Evolutionary conservation across 1,140 invertebrate species (phyloP), one percentile per base, ranked within the genome.

Genomic region (Ladona fulva): DNA sequence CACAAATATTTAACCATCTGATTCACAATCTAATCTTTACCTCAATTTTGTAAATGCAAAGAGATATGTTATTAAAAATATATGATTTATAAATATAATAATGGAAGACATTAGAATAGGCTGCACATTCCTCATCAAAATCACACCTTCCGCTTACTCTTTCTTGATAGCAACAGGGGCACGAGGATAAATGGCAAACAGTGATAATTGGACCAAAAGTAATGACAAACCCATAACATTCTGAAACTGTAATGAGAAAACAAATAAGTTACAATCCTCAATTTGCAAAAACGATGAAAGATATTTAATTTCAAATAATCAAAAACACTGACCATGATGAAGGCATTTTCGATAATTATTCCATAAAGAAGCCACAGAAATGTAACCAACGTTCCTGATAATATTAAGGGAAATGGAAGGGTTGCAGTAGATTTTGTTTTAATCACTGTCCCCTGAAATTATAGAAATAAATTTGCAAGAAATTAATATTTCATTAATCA

Each of bases 341-440:
- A 94, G 78, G 85, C 82, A 83, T 96, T 93, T 75, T 89, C 86
- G 78, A 95, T 89, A 74, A 94, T 91, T 77, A 93, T 86, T 12
- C 93, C 94, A 83, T 95, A 95, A 0, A 95, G 81, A 74, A 94
- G 85, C 94, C 94, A 96, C 80, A 91, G 87, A 73, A 89, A 89
- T 37, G 90, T 88, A 12, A 95, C 93, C 12, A 95, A 80, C 42
- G 92, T 89, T 79, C 91, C 93, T 81, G 91, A 91, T 24, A 94
- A 85, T 80, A 95, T 95, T 24, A 95, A 87, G 10, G 93, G 92
- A 83, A 95, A 94, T 24, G 94, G 94, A 85, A 96, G 88, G 74
- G 89, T 89, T 75, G 74, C 74, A 7, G 52, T 77, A 83, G 90
- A 93, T 84, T 94, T 90, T 7, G 91, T 93, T 81, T 84, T 86